Conservation (phyloP, 2,888 invertebrate genomes). For the Deilephila porcellus region DNA sequence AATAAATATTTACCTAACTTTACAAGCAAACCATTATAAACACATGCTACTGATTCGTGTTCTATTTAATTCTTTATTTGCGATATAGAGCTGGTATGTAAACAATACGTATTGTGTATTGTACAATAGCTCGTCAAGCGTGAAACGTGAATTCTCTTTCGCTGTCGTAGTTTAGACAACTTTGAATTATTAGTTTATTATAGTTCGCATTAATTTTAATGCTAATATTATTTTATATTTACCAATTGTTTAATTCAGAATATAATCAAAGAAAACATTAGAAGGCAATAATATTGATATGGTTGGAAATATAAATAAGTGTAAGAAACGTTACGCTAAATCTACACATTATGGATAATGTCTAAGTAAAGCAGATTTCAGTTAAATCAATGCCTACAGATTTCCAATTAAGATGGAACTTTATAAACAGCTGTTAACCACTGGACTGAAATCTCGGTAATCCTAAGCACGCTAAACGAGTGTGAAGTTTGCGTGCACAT, state of each 20-base stretch:
- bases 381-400: no score
- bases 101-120: slow-evolving; percentile 14
- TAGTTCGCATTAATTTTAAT: background rate
- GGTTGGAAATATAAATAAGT: no score
- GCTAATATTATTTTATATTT: background rate
- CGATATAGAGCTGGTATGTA: slow-evolving; percentile 11
- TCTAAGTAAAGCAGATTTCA: no score
- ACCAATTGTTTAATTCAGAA: no score
- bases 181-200: background rate
- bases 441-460: background rate
- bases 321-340: no score
- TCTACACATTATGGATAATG: no score
- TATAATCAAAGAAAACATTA: no score
- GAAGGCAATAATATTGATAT: no score
- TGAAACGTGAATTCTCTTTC: background rate
- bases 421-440: background rate
- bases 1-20: background rate
- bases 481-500: slow-evolving; percentile 5
- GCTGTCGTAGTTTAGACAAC: background rate
- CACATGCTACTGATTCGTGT: background rate
- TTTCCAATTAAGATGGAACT: no score
- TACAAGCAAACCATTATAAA: slow-evolving; percentile 5
- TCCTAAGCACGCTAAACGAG: background rate
- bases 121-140: slow-evolving; percentile 4
- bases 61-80: slow-evolving; percentile 14